Conservation (phyloP, 2,888 invertebrate genomes). For the Lasioglossum vierecki region DNA sequence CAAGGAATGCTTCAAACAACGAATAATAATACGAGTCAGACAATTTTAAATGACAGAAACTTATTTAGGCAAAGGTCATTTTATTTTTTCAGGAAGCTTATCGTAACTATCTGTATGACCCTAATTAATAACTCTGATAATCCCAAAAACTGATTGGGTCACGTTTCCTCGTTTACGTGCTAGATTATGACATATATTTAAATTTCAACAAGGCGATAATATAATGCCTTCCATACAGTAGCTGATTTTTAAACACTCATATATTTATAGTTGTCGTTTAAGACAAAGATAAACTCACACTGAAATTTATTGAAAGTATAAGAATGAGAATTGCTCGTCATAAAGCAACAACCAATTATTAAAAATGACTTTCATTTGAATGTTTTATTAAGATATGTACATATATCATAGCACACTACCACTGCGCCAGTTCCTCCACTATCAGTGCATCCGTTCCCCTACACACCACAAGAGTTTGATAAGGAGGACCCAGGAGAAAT, state of each 20-base stretch:
- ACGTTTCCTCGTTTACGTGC: neutral
- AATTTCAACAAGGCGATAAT: neutral
- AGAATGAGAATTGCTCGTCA: neutral
- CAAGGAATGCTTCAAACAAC: no score
- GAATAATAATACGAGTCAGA: neutral
- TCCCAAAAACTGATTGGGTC: neutral
- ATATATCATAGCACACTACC: no score
- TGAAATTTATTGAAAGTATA: neutral
- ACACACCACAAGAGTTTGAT: no score
- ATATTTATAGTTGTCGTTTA: neutral
- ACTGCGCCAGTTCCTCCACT: no score
- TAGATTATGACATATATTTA: neutral
- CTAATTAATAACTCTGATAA: constrained; percentile 6
- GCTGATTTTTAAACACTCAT: neutral
- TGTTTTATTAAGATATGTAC: neutral
- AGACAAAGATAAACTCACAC: neutral
- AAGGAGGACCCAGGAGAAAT: no score
- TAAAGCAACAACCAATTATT: neutral
- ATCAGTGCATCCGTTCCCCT: no score
- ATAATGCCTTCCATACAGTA: neutral
- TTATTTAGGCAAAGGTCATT: no score
- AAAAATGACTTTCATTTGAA: neutral
- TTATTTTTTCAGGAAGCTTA: neutral
- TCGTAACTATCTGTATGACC: neutral
- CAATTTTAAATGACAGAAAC: neutral